These are phyloP conservation scores for Brotula barbata DNA, from an alignment of 2,797 vertebrate species.

Conservation along the genomic window DNA sequence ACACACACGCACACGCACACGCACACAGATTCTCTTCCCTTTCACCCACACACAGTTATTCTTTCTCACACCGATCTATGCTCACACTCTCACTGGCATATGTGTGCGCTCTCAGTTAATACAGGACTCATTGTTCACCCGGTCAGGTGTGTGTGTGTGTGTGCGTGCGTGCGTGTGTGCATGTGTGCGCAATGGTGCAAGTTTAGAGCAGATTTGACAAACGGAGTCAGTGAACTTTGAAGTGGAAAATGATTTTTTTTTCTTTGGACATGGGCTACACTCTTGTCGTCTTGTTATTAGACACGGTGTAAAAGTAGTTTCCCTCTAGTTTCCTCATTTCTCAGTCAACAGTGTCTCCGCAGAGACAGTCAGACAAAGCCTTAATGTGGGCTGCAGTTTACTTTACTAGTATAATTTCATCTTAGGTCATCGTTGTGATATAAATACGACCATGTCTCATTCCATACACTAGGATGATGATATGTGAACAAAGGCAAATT, in stretches of 20 bases:
- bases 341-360: constrained; percentile 17
- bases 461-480: too few relatives aligned
- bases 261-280: constrained; percentile 52
- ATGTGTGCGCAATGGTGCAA: constrained; percentile 25
- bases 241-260: constrained; percentile 57
- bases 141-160: constrained; percentile 1
- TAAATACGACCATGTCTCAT: too few relatives aligned
- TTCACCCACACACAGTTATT: constrained; percentile 38
- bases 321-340: constrained; percentile 37
- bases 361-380: constrained; percentile 3
- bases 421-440: too few relatives aligned
- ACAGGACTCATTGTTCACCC: constrained; percentile 62
- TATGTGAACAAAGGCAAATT: too few relatives aligned
- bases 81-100: constrained; percentile 8
- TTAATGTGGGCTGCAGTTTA: too few relatives aligned
- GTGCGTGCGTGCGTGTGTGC: constrained; percentile 3
- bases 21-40: constrained; percentile 27
- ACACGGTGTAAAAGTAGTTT: constrained; percentile 28
- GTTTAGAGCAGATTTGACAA: constrained; percentile 56
- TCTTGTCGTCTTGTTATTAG: constrained; percentile 52
- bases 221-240: constrained; percentile 63
- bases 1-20: constrained; percentile 7
- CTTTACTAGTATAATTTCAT: too few relatives aligned
- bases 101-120: constrained; percentile 22
- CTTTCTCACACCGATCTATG: constrained; percentile 21